Base-by-base conservation (phyloP, 2,113 vertebrate genomes). In the Cisticola juncidis region DNA sequence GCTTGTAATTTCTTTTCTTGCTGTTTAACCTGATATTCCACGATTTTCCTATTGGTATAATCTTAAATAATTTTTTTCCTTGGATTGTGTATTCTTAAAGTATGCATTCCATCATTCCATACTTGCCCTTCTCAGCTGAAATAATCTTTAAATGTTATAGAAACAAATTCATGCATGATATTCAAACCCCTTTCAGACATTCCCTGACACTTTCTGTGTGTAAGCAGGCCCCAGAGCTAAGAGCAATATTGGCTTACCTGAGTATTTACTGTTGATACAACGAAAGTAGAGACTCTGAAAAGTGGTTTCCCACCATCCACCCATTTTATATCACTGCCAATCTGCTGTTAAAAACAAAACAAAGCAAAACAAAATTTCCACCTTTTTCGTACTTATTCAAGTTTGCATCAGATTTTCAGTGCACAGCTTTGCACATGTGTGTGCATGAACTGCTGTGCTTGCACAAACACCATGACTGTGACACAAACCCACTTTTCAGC, bases 251-350 rank as follows among this genome's bases (percentile, higher is more conserved):
- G 2, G 20, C 97, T 95, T 92, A 99, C 99, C 99, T 99, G 99
- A 98, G 99, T 99, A 90, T 99, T 99, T 64, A 99, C 98, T 82
- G 99, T 99, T 11, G 99, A 99, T 42, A 99, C 98, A 68, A 99
- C 98, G 33, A 99, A 98, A 35, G 99, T 98, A 14, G 98, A 98
- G 40, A 99, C 98, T 98, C 98, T 99, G 97, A 99, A 99, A 87
- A 99, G 98, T 13, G 98, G 92, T 97, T 99, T 99, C 66, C 99
- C 99, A 79, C 98, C 97, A 61, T 99, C 99, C 1, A 99, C 99
- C 99, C 99, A 99, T 88, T 99, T 99, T 71, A 99, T 93, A 78
- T 99, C 99, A 58, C 98, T 98, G 94, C 98, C 97, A 2, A 96
- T 97, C 90, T 99, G 96, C 97, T 96, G 92, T 79, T 40, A 70